phyloP scores from a whole-genome alignment of 1,140 invertebrate species.

The Drosophila trapezifrons region DNA sequence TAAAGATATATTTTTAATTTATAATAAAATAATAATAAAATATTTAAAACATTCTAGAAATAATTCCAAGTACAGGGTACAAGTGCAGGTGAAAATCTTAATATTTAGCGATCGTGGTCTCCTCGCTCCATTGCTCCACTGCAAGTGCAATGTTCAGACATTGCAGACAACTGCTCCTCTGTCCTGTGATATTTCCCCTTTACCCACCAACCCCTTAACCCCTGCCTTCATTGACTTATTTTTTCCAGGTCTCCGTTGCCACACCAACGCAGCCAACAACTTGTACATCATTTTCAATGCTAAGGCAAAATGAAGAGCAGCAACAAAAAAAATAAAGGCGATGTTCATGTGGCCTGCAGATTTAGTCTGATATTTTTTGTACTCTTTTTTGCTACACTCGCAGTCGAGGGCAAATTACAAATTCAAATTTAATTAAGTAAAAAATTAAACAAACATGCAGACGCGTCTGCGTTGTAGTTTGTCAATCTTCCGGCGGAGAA shows the following conservation, averaged over 20 bases:
- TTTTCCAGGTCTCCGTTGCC: conserved; percentile 55
- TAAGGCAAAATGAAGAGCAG: conserved; percentile 71
- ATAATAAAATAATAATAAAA: not conserved
- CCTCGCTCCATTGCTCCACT: conserved; percentile 28
- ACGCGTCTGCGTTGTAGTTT: conserved; percentile 77
- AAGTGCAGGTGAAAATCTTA: not conserved
- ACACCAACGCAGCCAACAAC: conserved; percentile 76
- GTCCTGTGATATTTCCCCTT: not conserved
- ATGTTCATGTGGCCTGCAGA: conserved; percentile 75
- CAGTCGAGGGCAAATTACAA: conserved; percentile 79
- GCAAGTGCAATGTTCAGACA: conserved; percentile 41
- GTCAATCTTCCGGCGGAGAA: conserved; percentile 44
- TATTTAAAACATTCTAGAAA: too few relatives aligned
- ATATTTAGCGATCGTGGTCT: conserved; percentile 10
- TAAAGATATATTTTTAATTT: not conserved
- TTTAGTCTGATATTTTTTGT: conserved; percentile 59
- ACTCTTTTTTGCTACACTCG: conserved; percentile 32
- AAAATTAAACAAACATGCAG: conserved; percentile 81
- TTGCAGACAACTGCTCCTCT: conserved; percentile 33
- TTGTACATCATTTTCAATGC: conserved; percentile 82
- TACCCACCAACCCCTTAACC: conserved; percentile 12
- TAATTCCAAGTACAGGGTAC: conserved; percentile 7
- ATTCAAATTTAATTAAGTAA: conserved; percentile 83
- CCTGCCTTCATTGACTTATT: conserved; percentile 33
- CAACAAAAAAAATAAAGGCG: conserved; percentile 19